Evolutionary conservation across 2,888 invertebrate genomes (phyloP).

Genomic region (Drosophila demipolita): DNA sequence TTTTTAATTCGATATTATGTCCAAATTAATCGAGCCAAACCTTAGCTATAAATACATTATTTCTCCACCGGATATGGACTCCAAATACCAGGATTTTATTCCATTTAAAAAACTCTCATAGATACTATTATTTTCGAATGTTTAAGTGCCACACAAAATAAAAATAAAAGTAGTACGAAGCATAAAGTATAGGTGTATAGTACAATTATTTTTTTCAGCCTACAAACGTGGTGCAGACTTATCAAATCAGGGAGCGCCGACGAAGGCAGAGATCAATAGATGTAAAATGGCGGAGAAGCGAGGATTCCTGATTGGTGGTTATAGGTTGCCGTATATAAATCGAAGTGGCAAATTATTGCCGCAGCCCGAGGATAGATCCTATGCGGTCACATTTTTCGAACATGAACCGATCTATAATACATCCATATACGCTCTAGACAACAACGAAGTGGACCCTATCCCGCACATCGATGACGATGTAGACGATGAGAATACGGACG

Average conservation of each 20-base stretch:
- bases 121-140: neutral
- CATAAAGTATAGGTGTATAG: conserved; percentile 2
- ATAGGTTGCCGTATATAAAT: conserved; percentile 46
- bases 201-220: conserved; percentile 39
- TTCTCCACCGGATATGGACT: neutral
- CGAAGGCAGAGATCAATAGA: conserved; percentile 17
- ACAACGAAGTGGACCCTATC: neutral
- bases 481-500: conserved; percentile 31
- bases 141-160: neutral
- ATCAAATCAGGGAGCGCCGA: neutral
- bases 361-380: conserved; percentile 52
- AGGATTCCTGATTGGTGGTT: conserved; percentile 50
- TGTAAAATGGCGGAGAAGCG: conserved; percentile 2
- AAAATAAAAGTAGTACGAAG: neutral
- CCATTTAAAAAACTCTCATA: neutral
- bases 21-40: neutral
- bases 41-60: neutral
- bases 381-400: conserved; percentile 60
- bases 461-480: conserved; percentile 6
- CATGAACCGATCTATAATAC: conserved; percentile 53
- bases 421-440: conserved; percentile 18
- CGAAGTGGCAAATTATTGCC: conserved; percentile 18
- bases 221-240: conserved; percentile 33
- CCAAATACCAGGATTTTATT: neutral
- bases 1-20: neutral